Conservation (phyloP, 2,113 vertebrate genomes). For the Baryphthengus martii region DNA sequence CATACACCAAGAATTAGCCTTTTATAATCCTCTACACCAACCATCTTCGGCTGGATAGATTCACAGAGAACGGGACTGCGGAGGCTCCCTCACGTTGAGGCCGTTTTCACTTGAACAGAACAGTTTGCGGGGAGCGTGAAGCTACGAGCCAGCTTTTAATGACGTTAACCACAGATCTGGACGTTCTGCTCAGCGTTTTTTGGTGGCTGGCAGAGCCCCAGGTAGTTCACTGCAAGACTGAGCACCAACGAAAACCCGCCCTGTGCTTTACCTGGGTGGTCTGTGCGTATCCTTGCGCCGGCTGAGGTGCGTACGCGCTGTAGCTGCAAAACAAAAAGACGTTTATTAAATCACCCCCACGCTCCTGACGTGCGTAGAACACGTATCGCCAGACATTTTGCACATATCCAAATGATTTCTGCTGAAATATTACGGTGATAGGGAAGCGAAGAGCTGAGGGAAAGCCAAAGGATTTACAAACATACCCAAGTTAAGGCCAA, state of each 20-base stretch:
- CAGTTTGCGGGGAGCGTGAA: neutral
- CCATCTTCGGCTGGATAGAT: neutral
- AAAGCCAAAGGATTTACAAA: neutral
- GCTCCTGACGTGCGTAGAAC: accelerated
- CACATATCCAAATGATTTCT: neutral
- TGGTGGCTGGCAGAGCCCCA: neutral
- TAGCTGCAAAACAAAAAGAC: conserved; percentile 78
- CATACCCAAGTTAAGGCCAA: neutral
- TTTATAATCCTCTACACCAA: neutral
- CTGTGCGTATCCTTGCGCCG: conserved; percentile 92
- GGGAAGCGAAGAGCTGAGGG: neutral
- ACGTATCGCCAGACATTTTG: neutral
- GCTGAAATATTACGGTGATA: neutral
- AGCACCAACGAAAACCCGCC: neutral
- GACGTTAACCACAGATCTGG: neutral
- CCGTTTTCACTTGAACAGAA: neutral
- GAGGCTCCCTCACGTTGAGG: neutral
- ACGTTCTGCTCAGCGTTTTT: neutral
- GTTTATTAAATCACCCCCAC: neutral
- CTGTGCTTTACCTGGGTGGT: conserved; percentile 84
- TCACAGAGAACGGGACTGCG: neutral
- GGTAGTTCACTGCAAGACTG: neutral
- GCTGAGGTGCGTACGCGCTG: conserved; percentile 91
- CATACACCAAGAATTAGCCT: accelerated
- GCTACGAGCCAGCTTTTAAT: neutral